Conservation (phyloP, 1,140 invertebrate genomes). For the Leptopilina boulardi region DNA sequence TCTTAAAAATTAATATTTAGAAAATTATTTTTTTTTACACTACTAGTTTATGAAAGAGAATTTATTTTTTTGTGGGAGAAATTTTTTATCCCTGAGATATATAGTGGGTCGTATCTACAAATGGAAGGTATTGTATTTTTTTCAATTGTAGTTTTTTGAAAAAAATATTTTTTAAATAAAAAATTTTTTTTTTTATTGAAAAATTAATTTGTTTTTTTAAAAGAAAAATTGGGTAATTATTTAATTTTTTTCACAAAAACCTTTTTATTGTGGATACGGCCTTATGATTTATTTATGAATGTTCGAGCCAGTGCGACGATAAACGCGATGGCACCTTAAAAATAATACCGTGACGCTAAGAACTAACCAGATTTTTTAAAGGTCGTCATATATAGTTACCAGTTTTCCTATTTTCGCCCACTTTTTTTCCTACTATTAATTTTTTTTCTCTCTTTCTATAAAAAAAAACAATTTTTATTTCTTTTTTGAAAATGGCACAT, state of each 20-base stretch:
- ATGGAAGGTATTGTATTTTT: too few species aligned
- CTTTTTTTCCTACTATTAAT: neutral
- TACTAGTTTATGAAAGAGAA: neutral
- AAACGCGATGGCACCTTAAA: constrained; percentile 72
- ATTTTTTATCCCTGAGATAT: constrained; percentile 9
- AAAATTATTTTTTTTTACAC: neutral
- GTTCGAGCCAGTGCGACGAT: constrained; percentile 40
- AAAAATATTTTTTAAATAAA: too few species aligned
- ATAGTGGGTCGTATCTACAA: too few species aligned
- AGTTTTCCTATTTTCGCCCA: neutral
- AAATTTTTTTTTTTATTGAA: too few species aligned
- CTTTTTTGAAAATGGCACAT: neutral
- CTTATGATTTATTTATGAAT: neutral
- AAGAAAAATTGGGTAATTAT: too few species aligned
- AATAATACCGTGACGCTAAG: constrained; percentile 75
- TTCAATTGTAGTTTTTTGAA: too few species aligned
- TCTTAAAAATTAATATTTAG: neutral
- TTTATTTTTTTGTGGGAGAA: neutral
- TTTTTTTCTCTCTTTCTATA: neutral
- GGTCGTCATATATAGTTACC: constrained; percentile 51
- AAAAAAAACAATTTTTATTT: too few species aligned
- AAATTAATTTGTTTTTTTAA: too few species aligned
- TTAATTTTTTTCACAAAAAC: too few species aligned
- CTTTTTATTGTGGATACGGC: too few species aligned
- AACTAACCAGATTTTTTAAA: constrained; percentile 72